phyloP scores from a whole-genome alignment of 2,113 vertebrate genomes.

The Todiramphus chloris region DNA sequence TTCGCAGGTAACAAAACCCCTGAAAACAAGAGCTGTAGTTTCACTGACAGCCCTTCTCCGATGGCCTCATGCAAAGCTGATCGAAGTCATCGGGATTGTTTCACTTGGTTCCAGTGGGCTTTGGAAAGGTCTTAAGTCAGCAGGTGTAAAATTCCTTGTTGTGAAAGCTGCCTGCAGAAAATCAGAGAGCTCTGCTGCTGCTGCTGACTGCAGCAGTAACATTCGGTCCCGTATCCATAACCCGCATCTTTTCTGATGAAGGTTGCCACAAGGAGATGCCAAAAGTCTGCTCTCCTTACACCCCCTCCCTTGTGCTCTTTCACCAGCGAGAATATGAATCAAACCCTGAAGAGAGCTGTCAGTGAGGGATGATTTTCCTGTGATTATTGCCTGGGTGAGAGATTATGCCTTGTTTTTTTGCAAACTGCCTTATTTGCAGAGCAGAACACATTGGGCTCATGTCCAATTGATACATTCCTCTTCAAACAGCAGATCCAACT shows the following conservation, averaged over 20 bases:
- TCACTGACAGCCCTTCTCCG: background rate
- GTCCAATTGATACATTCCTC: slow-evolving; percentile 78
- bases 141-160: background rate
- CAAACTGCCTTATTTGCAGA: slow-evolving; percentile 75
- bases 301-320: background rate
- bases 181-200: background rate
- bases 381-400: slow-evolving; percentile 73
- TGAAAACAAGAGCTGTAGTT: background rate
- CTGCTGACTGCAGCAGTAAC: background rate
- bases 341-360: slow-evolving; percentile 67
- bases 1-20: background rate
- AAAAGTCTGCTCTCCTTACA: slow-evolving; percentile 12
- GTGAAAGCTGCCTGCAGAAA: background rate
- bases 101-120: background rate
- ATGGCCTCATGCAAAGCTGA: background rate
- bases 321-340: slow-evolving; percentile 70
- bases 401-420: slow-evolving; percentile 55
- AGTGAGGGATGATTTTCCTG: slow-evolving; percentile 69
- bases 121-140: background rate
- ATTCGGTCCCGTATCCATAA: background rate
- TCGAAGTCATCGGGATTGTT: background rate
- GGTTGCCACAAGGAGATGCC: slow-evolving; percentile 41
- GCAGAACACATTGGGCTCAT: slow-evolving; percentile 68
- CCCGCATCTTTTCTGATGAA: background rate
- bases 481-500: slow-evolving; percentile 70